Evolutionary conservation across 2,888 invertebrate genomes (phyloP).

Genomic region (Archips crataeganus): DNA sequence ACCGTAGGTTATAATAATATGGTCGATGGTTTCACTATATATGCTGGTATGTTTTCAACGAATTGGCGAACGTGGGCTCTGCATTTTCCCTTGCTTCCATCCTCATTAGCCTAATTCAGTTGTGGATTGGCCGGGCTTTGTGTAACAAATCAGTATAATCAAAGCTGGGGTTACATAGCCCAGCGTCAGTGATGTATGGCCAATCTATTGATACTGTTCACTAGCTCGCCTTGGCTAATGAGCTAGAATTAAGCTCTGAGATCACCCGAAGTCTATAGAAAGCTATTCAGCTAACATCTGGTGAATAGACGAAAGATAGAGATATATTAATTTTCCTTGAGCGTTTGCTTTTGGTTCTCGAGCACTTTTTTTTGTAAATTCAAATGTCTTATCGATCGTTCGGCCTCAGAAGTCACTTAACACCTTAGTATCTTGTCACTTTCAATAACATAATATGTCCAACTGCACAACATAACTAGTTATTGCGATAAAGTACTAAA

Average conservation of each 20-base stretch:
- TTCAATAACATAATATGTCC: too few relatives aligned
- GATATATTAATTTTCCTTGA: constrained; percentile 1
- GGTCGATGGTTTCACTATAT: neutral
- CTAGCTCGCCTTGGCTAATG: constrained; percentile 50
- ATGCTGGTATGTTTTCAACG: constrained; percentile 17
- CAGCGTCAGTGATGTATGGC: constrained; percentile 27
- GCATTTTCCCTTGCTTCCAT: constrained; percentile 8
- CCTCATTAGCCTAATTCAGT: constrained; percentile 35
- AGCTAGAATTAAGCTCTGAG: constrained; percentile 53
- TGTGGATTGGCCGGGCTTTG: constrained; percentile 23
- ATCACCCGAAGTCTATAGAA: constrained; percentile 47
- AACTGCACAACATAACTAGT: too few relatives aligned
- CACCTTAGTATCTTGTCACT: too few relatives aligned
- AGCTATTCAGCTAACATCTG: constrained; percentile 17
- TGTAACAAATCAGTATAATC: constrained; percentile 39
- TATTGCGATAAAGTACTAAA: too few relatives aligned
- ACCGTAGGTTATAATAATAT: too few relatives aligned
- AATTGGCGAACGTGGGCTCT: constrained; percentile 1
- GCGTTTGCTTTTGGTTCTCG: neutral
- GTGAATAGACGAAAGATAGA: neutral
- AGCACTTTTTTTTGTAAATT: neutral
- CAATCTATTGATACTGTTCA: constrained; percentile 46
- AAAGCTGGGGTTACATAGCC: constrained; percentile 31
- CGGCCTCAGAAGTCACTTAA: too few relatives aligned
- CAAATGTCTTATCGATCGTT: neutral